A percentile compares a stretch with the other conserved stretches of the same genome.
These are phyloP conservation scores for Temnothorax curvispinosus DNA, from an alignment of 1,140 invertebrate species.

Conservation along the genomic window DNA sequence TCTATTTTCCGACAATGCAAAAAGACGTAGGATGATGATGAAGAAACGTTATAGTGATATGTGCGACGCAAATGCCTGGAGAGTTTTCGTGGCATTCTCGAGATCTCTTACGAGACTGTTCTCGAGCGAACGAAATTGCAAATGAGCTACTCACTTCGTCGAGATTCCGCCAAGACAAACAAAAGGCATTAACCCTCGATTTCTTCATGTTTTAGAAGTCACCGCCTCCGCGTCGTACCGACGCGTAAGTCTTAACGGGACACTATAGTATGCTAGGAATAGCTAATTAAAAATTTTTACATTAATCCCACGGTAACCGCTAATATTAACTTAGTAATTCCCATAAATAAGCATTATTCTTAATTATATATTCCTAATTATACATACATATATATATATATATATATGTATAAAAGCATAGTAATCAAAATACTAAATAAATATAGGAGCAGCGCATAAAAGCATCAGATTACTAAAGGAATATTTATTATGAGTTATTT, in stretches of 20 bases:
- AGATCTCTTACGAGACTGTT: constrained; percentile 51
- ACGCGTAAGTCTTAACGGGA: neutral
- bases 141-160: constrained; percentile 69
- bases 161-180: constrained; percentile 72
- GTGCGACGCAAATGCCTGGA: constrained; percentile 16
- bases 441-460: neutral
- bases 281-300: neutral
- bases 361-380: neutral
- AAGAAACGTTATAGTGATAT: neutral
- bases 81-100: constrained; percentile 30
- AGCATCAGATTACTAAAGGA: neutral
- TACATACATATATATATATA: neutral
- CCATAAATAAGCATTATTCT: neutral
- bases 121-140: constrained; percentile 52
- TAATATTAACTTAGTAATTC: neutral
- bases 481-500: constrained; percentile 7
- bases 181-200: constrained; percentile 72
- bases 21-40: constrained; percentile 15
- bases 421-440: neutral
- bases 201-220: constrained; percentile 61
- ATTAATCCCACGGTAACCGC: neutral
- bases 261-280: neutral
- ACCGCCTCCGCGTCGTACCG: constrained; percentile 1
- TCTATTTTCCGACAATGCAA: neutral
- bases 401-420: neutral